Percentiles rank a stretch among this genome's conserved stretches.
Conservation (phyloP, 2,113 vertebrate genomes). For the Gobius niger region DNA sequence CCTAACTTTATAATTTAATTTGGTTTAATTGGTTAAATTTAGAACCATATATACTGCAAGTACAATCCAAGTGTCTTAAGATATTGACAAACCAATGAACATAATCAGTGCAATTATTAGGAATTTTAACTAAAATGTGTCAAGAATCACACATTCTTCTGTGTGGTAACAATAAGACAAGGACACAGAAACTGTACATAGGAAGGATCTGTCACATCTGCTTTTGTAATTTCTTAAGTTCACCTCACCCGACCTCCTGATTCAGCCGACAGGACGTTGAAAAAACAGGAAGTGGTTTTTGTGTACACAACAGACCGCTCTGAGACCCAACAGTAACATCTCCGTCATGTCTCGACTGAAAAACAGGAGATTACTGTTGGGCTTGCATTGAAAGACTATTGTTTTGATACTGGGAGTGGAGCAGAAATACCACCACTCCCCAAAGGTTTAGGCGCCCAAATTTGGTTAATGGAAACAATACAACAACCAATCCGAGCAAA, state of each 20-base stretch:
- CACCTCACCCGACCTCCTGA: background rate
- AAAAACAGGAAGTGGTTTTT: conserved; percentile 4
- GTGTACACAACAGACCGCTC: background rate
- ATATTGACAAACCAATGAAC: no score
- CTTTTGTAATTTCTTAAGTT: background rate
- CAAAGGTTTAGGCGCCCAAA: background rate
- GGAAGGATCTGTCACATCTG: background rate
- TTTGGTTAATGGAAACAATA: conserved; percentile 1
- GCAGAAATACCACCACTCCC: conserved; percentile 5
- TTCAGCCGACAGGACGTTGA: background rate
- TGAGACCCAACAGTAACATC: background rate
- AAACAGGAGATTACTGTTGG: background rate
- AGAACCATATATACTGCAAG: no score
- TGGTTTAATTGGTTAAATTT: no score
- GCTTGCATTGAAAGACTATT: background rate
- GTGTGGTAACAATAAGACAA: no score
- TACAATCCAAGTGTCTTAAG: no score
- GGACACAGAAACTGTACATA: background rate
- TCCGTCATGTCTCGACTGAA: background rate
- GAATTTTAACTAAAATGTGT: no score
- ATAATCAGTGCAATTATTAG: no score
- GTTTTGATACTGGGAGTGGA: conserved; percentile 7
- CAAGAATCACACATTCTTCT: no score
- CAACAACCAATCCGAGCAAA: background rate
- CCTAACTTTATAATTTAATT: no score